Evolutionary conservation across 1,140 invertebrate genomes (phyloP), one percentile per base, ranked within the genome.

Genomic region (Pseudomyrmex cubaensis): DNA sequence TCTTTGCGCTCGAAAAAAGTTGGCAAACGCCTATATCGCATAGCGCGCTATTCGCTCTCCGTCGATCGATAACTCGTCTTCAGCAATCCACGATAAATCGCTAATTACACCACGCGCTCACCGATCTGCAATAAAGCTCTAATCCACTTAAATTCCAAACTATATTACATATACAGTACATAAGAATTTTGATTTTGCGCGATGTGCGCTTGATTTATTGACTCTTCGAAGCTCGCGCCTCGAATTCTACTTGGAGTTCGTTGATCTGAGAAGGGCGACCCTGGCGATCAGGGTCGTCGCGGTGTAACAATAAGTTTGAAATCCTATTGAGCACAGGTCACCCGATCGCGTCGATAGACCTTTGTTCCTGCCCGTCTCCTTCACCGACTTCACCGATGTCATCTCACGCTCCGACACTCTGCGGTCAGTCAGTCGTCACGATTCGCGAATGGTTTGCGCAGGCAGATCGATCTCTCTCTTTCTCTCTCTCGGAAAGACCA

Each of bases 371-470:
- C 82, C 87, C 84, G 86, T 87, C 85, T 86, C 83, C 77, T 87
- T 87, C 72, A 86, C 46, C 73, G 86, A 85, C 85, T 85, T 35
- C 72, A 62, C 50, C 69, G 85, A 88, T 87, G 87, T 91, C 90
- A 91, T 92, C 91, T 91, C 91, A 89, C 91, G 91, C 87, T 92
- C 91, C 88, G 84, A 90, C 90, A 92, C 87, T 91, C 89, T 86
- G 88, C 86, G 88, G 82, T 87, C 90, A 90, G 85, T 90, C 88
- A 87, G 83, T 87, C 88, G 89, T 87, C 90, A 92, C 90, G 85
- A 85, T 83, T 84, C 63, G 69, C 76, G 77, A 89, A 75, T 89
- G 85, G 73, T 25, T 25, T 15, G n/a, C 13, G 15, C 52, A 70
- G 52, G 1, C 75, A 85, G 87, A 87, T 86, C 74, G 73, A 82